These are phyloP conservation scores for Nerophis ophidion DNA, from an alignment of 2,113 vertebrate genomes.

Conservation along the genomic window DNA sequence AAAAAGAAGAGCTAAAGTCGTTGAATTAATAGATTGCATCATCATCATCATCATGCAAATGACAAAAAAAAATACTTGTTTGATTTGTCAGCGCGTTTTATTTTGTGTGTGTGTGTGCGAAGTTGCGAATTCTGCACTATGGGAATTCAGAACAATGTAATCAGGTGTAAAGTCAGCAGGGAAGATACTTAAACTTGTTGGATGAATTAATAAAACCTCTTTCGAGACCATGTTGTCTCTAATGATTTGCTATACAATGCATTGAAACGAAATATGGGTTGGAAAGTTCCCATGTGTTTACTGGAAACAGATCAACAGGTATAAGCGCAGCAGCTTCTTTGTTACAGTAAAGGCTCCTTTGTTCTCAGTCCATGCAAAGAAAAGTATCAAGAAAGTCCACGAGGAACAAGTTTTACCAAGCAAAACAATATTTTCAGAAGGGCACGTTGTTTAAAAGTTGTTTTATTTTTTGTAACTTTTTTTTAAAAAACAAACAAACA, in stretches of 20 bases:
- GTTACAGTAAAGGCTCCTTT: slow-evolving; percentile 73
- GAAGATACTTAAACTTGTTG: slow-evolving; percentile 44
- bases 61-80: not conserved
- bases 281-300: slow-evolving; percentile 42
- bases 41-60: slow-evolving; percentile 5
- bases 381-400: slow-evolving; percentile 39
- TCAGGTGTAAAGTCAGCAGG: slow-evolving; percentile 65
- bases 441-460: not conserved
- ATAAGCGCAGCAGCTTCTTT: slow-evolving; percentile 67
- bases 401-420: slow-evolving; percentile 24
- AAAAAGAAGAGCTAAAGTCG: slow-evolving; percentile 8
- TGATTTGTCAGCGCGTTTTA: not conserved
- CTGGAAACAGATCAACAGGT: slow-evolving; percentile 73
- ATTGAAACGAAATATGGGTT: not conserved
- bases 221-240: not conserved
- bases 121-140: slow-evolving; percentile 41
- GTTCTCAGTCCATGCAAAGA: slow-evolving; percentile 65
- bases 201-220: slow-evolving; percentile 5
- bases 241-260: not conserved
- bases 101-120: slow-evolving; percentile 14
- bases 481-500: not conserved
- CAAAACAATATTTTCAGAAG: not conserved
- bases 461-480: slow-evolving; percentile 6
- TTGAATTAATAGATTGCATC: slow-evolving; percentile 20
- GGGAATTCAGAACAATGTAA: slow-evolving; percentile 56